Percentiles rank a stretch among this genome's conserved stretches.
These are phyloP conservation scores for Macrobrachium nipponense DNA, from an alignment of 1,140 invertebrate genomes.

Conservation along the genomic window DNA sequence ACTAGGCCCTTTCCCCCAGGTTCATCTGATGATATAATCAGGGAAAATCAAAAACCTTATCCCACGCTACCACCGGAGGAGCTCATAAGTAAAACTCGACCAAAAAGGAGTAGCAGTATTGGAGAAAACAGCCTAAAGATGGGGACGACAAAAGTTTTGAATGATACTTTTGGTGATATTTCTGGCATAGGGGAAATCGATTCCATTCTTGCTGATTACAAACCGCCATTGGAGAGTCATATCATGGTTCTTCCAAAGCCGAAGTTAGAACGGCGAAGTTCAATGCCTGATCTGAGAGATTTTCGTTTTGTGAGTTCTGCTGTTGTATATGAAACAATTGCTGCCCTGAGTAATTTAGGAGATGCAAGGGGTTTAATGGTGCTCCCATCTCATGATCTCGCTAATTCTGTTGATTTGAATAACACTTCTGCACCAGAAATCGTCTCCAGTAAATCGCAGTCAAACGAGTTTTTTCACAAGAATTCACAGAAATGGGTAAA, in stretches of 20 bases:
- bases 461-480: not conserved
- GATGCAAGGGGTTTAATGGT: constrained; percentile 51
- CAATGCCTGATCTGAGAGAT: constrained; percentile 60
- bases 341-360: constrained; percentile 47
- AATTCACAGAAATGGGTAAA: constrained; percentile 41
- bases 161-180: constrained; percentile 36
- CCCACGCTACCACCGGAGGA: constrained; percentile 48
- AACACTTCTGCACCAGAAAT: not conserved
- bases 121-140: constrained; percentile 20
- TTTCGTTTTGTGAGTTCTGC: constrained; percentile 57
- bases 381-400: constrained; percentile 26
- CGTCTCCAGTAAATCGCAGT: not conserved
- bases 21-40: constrained; percentile 33
- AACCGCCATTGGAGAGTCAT: constrained; percentile 40
- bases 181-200: not conserved
- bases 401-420: not conserved
- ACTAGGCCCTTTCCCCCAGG: constrained; percentile 38
- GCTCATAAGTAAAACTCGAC: constrained; percentile 24
- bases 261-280: constrained; percentile 54
- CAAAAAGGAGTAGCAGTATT: not conserved
- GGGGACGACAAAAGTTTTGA: constrained; percentile 40
- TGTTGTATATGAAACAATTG: constrained; percentile 59
- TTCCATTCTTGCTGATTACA: constrained; percentile 1
- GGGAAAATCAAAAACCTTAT: constrained; percentile 60
- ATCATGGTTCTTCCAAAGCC: constrained; percentile 53